Evolutionary conservation across 2,113 vertebrate genomes (phyloP), one percentile per base, ranked within the genome.

Genomic region (Lepisosteus osseus): DNA sequence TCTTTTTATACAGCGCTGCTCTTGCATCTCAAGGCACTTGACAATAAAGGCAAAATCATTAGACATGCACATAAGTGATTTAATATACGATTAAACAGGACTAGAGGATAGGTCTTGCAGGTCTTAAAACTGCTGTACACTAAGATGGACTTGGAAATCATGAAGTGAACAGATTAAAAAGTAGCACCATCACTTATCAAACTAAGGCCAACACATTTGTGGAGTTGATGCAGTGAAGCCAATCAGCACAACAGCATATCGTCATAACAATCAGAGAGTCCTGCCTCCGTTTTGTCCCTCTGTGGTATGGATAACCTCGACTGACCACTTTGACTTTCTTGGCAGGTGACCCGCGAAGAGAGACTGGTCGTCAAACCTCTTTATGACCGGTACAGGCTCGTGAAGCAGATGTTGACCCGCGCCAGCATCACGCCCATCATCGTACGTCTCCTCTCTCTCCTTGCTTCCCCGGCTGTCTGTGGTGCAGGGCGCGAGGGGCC

Each of bases 381-480:
- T 72, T 98, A 98, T 82, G 96, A 98, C 79, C 93, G 96, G 85
- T 99, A 98, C 86, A 89, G 96, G 75, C 89, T 97, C 89, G 95
- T 99, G 86, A 99, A 99, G 84, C 97, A 99, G 89, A 97, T 98
- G 95, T 93, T 99, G 84, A 96, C 95, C 82, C 93, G 96, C 89
- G 95, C 94, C 87, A 95, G 94, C 91, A 96, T 98, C 87, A 95
- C 93, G 70, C 96, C 97, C 57, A 80, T 95, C 67, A 94, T 95
- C 77, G 97, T 98, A 89, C 89, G 97, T 90, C 85, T 83, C 43
- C 15, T 29, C 41, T 29, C 41, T n/a, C 17, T 67, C 3, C 47
- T 62, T 8, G 0, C 55, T 68, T 54, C 17, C 4, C 9, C 29
- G 29, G 29, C 29, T 29, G 15, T 17, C 65, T 67, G 44, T 15